Base-by-base conservation (phyloP, 2,888 invertebrate species). In the Trachelus troglodyta region DNA sequence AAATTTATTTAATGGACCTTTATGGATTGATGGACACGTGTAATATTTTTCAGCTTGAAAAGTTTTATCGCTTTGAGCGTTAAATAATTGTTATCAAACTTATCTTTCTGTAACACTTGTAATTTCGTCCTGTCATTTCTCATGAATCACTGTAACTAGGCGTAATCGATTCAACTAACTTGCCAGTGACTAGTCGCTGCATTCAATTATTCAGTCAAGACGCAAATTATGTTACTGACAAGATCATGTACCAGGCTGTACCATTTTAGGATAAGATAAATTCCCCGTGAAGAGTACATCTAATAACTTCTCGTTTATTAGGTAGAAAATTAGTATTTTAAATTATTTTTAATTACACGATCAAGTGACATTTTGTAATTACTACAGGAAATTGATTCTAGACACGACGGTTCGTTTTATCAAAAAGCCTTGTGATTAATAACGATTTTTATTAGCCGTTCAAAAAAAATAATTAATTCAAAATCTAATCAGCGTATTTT, bases 1-100 rank as follows among this genome's bases (percentile, higher is more conserved):
- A 80, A 83, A 80, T 79, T 80, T 77, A 76, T 77, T 79, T 80
- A 34, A 68, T 73, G 68, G 69, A 74, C 76, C 69, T 75, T 37
- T 35, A 23, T 1, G 6, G 9, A 56, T 23, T 23, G 15, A 56
- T 2, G 23, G 23, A 56, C 15, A 23, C 56, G 56, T 56, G 56
- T 23, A 2, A 56, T 56, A 56, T 56, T 23, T 23, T 56, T 56
- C 6, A 9, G 56, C 56, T 56, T 23, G 6, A 23, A 56, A 56
- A 30, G 23, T 71, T 30, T 30, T 3, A 11, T 3, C 11, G 3
- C 34, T 30, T 11, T 11, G 0, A 11, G 12, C 30, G 71, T 15
- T 71, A 30, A 31, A 33, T 23, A 71, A 34, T 71, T 3, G 11
- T 30, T 71, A 11, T 3, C 23, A 23, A 2, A 23, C 15, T 56